phyloP scores from a whole-genome alignment of 2,888 invertebrate genomes.

The Nipponacmea schrenckii region DNA sequence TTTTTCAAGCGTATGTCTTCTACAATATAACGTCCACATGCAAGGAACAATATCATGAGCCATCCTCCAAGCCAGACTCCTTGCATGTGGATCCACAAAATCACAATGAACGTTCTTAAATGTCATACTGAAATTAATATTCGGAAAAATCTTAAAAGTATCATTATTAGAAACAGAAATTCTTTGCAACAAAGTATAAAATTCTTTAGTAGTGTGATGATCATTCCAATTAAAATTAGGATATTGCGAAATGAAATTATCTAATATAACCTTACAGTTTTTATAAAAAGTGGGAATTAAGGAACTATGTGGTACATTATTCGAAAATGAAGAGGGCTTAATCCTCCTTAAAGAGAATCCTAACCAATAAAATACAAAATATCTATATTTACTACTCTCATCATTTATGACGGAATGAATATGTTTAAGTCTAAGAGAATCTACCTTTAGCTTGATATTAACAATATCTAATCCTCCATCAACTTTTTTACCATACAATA shows the following conservation, averaged over 20 bases:
- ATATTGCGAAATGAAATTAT: background rate
- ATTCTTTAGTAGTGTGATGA: background rate
- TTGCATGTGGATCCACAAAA: background rate
- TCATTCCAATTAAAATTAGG: background rate
- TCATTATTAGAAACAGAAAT: background rate
- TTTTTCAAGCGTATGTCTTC: background rate
- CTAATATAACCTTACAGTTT: background rate
- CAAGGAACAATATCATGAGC: background rate
- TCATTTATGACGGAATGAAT: background rate
- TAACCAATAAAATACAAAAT: background rate
- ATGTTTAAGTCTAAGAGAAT: background rate
- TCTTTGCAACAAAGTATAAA: background rate
- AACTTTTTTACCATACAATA: background rate
- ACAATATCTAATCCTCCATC: background rate
- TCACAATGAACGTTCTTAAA: background rate
- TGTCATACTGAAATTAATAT: background rate
- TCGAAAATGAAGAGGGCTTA: background rate
- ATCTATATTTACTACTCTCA: background rate
- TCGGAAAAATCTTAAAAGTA: background rate
- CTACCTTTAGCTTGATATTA: background rate
- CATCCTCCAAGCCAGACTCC: background rate
- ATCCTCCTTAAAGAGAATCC: background rate
- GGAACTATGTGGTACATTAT: background rate
- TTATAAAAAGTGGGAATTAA: background rate
- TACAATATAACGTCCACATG: background rate